Evolutionary conservation across 2,888 invertebrate genomes (phyloP), one percentile per base, ranked within the genome.

Genomic region (Drosophila affinis): DNA sequence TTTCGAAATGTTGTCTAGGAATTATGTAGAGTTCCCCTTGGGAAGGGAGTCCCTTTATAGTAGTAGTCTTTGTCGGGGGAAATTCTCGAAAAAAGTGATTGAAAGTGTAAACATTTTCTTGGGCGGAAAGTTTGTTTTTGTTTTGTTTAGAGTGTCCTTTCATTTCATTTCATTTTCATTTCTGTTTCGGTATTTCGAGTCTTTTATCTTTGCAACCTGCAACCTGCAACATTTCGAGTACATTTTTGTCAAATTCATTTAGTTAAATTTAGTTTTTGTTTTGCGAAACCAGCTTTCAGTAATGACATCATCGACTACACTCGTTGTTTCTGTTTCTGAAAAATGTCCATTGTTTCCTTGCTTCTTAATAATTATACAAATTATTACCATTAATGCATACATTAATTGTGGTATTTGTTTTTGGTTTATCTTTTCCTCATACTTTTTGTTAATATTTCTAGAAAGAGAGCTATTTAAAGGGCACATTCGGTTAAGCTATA

Each of bases 401-500:
- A 72, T 81, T 78, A 68, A 75, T 76, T 72, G 72, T 76, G 73
- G 68, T 67, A 67, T 62, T 68, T 77, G 68, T 65, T 47, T 55
- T 73, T 24, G 24, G 24, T 24, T 24, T 24, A 24, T 24, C 24
- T 72, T 77, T 63, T 65, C 76, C 64, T 77, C 49, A n/a, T 67
- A 61, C 65, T 68, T 62, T 60, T 78, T 72, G 77, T 81, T 78
- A 76, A 86, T 90, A 83, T 87, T 87, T 88, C 89, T 91, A 91
- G 89, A 92, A 91, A 91, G 90, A 92, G 90, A 92, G 91, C 90
- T 92, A 91, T 91, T 86, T 91, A 92, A 91, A 92, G 92, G 92
- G 92, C 92, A 92, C 92, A 92, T 92, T 92, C 91, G 92, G 92
- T 92, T 92, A 92, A 92, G 92, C 92, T 92, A 91, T 91, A 89